Base-by-base conservation (phyloP, 30 jellyfish, hydroid and myxozoan species). In the Pseudorhiza aurosa region DNA sequence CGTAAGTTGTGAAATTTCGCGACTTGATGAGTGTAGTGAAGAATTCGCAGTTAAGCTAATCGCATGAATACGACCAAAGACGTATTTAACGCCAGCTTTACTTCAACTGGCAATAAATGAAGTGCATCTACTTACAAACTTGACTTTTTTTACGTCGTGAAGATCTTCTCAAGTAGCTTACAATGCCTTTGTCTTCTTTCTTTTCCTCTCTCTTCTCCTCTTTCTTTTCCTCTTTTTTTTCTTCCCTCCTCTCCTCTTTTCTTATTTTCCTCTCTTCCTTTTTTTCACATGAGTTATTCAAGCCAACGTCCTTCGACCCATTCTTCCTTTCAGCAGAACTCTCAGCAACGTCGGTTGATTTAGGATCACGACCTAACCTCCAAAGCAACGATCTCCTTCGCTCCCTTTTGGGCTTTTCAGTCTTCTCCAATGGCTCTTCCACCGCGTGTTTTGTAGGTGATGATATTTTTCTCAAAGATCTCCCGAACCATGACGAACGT, bases 351-450 rank as follows among this genome's bases (percentile, higher is more conserved):
- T 80, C 91, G 0, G 75, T 15, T 0, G 84, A 17, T 58, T 65
- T 80, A 28, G 91, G 65, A 12, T 80, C 91, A 4, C 85, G 83
- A 37, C 91, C 91, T 25, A 80, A 40, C 51, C 91, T 65, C 91
- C 91, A 47, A 58, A 80, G 56, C 58, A 80, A 51, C 2, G 91
- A 80, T 32, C 83, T 60, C 45, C 91, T 25, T 30, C 91, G 42
- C 77, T 80, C 91, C 27, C 91, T 39, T 39, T 65, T 64, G 19
- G 91, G 76, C 47, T 80, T 80, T 53, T 80, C 91, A 17, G 77
- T 55, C 18, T 40, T 80, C 18, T 80, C 91, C 15, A 24, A 33
- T 27, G 91, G 43, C 46, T 70, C 76, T 25, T 51, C 76, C 10
- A 68, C 37, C 14, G 77, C 30, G 18, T 63, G 39, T 51, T 57